Evolutionary conservation across 2,113 vertebrate genomes (phyloP).

Genomic region (Terrapene triunguis): DNA sequence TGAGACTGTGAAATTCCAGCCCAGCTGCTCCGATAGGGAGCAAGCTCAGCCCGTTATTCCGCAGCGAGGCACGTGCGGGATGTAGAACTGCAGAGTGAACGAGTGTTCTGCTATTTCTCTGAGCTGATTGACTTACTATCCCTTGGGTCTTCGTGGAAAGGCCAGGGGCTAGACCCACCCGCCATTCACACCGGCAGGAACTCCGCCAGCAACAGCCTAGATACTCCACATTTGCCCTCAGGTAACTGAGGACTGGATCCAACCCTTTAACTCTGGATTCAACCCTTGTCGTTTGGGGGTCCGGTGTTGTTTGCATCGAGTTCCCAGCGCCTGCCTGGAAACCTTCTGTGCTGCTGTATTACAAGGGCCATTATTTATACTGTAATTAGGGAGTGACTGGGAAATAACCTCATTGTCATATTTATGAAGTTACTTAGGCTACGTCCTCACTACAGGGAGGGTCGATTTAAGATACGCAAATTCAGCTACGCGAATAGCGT

Average conservation of each 20-base stretch:
- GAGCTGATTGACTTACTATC: not conserved
- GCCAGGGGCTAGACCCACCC: not conserved
- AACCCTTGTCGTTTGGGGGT: fast-evolving
- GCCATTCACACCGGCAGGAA: fast-evolving
- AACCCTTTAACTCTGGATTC: not conserved
- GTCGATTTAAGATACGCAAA: too few species aligned
- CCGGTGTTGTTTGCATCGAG: not conserved
- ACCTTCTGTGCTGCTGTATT: fast-evolving
- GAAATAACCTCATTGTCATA: not conserved
- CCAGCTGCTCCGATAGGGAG: not conserved
- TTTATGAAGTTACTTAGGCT: not conserved
- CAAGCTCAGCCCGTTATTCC: not conserved
- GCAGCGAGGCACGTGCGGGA: not conserved
- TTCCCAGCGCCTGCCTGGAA: not conserved
- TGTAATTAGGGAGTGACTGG: not conserved
- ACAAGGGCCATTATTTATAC: not conserved
- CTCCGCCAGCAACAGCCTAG: not conserved
- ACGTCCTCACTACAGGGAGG: too few species aligned
- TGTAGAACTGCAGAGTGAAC: not conserved
- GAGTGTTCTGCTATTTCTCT: not conserved
- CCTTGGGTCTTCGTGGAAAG: fast-evolving
- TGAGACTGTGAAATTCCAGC: not conserved
- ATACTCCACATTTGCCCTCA: not conserved
- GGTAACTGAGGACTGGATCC: fast-evolving
- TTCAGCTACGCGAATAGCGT: too few species aligned